These are phyloP conservation scores for Eretmocerus hayati DNA, from an alignment of 2,888 invertebrate genomes.

Conservation along the genomic window DNA sequence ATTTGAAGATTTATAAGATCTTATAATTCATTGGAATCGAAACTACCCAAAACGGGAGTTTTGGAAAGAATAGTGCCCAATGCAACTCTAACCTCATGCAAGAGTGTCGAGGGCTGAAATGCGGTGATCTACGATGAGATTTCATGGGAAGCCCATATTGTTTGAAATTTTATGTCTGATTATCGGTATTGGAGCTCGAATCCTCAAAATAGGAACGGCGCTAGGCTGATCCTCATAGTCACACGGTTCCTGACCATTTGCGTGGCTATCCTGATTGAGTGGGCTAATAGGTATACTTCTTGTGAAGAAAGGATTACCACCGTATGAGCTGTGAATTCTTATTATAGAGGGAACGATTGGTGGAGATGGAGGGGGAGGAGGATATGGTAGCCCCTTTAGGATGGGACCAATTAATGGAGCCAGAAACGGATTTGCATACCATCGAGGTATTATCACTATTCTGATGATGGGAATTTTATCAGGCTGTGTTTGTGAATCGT, in stretches of 20 bases:
- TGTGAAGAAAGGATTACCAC: constrained; percentile 8
- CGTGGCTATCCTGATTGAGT: neutral
- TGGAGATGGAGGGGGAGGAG: no score
- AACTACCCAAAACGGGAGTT: no score
- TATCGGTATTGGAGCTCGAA: constrained; percentile 3
- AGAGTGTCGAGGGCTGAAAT: no score
- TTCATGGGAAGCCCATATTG: no score
- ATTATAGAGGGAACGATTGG: neutral
- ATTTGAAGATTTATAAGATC: no score
- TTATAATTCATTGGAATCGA: no score
- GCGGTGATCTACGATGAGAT: no score
- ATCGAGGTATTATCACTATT: constrained; percentile 4
- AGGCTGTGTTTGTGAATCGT: no score
- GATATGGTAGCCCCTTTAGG: neutral
- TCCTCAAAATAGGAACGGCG: constrained; percentile 7
- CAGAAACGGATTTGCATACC: constrained; percentile 14
- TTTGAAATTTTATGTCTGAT: no score
- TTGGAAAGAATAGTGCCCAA: no score
- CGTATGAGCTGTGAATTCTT: neutral
- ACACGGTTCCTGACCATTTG: constrained; percentile 7
- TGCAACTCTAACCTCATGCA: no score
- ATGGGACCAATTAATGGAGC: constrained; percentile 1
- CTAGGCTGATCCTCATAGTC: constrained; percentile 7
- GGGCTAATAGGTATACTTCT: constrained; percentile 2
- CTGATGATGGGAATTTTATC: neutral